These are phyloP conservation scores for Protobothrops flavoviridis DNA, from an alignment of 2,113 vertebrate species.

Conservation along the genomic window DNA sequence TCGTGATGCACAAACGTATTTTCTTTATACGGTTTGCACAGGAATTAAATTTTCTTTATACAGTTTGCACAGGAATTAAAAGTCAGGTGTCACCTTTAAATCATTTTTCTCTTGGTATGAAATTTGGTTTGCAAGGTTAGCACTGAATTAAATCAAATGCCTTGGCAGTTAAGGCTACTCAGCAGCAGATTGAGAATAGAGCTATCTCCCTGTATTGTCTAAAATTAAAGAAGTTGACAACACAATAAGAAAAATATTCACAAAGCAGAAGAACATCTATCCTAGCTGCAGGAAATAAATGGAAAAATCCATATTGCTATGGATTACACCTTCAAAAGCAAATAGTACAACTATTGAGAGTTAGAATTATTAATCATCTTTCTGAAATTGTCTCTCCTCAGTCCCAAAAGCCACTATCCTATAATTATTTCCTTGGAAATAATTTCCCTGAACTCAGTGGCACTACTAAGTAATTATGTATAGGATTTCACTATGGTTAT, in stretches of 20 bases:
- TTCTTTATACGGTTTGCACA: background rate
- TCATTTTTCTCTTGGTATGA: background rate
- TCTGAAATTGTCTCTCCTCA: background rate
- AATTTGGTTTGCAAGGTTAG: background rate
- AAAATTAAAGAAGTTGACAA: background rate
- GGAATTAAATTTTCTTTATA: background rate
- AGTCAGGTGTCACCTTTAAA: background rate
- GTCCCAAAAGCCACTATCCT: too few relatives aligned
- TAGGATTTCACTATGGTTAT: background rate
- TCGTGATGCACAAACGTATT: background rate
- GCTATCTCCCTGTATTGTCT: background rate
- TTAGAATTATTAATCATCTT: background rate
- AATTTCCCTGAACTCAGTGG: background rate
- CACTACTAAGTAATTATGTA: background rate
- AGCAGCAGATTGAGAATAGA: background rate
- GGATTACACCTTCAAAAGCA: background rate
- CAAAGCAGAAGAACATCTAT: background rate
- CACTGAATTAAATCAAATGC: background rate
- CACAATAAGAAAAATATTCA: background rate
- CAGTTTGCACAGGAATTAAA: background rate
- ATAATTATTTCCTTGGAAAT: background rate
- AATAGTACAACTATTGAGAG: background rate
- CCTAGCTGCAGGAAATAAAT: background rate
- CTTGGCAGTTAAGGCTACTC: background rate
- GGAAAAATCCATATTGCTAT: too few relatives aligned